These are phyloP conservation scores for Phortica variegata DNA, from an alignment of 1,140 invertebrate species.

Conservation along the genomic window DNA sequence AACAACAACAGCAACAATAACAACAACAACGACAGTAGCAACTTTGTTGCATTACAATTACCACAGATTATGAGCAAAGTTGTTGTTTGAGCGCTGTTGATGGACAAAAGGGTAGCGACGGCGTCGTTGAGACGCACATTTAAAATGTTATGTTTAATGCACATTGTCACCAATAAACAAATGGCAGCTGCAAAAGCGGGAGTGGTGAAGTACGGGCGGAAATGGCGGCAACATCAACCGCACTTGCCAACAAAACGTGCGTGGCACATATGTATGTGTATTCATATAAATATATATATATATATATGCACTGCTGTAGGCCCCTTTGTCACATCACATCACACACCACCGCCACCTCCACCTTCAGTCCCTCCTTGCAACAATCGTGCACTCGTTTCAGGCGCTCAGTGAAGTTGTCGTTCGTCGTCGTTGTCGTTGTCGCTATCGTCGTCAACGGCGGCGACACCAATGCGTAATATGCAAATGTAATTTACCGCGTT, in stretches of 20 bases:
- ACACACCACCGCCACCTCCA: background rate
- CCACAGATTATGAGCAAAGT: conserved; percentile 30
- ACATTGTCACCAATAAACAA: conserved; percentile 38
- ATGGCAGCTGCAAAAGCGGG: too few species aligned
- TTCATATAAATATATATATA: too few species aligned
- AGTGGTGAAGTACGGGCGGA: background rate
- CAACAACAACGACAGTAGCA: background rate
- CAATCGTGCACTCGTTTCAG: too few species aligned
- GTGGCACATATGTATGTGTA: too few species aligned
- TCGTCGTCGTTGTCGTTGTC: too few species aligned
- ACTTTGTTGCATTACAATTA: conserved; percentile 33
- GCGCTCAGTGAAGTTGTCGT: too few species aligned
- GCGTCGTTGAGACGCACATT: conserved; percentile 28
- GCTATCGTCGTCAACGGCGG: too few species aligned
- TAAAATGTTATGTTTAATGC: conserved; percentile 51
- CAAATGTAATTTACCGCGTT: conserved; percentile 54
- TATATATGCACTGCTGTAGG: conserved; percentile 14
- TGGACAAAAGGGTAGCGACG: too few species aligned
- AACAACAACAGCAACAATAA: too few species aligned
- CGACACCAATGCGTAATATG: conserved; percentile 31
- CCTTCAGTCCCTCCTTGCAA: conserved; percentile 20
- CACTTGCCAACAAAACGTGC: conserved; percentile 6
- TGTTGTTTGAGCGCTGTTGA: too few species aligned
- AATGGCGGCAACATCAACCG: background rate
- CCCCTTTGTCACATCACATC: background rate